Evolutionary conservation across 2,888 invertebrate genomes (phyloP).

Genomic region (Ypsolopha scabrella): DNA sequence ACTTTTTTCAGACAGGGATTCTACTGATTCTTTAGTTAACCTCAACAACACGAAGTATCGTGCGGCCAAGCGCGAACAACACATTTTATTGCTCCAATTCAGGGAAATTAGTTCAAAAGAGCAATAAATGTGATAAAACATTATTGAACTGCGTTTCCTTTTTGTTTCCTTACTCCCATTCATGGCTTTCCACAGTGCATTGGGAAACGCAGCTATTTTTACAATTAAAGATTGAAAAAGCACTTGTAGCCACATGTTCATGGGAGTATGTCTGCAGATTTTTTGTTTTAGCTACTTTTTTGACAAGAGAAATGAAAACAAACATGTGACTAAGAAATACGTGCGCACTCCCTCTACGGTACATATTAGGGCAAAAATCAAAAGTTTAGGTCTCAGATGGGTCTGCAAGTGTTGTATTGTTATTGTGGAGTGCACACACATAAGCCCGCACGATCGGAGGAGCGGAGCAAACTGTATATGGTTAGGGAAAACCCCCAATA

Average conservation of each 20-base stretch:
- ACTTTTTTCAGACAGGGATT: background rate
- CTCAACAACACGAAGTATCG: background rate
- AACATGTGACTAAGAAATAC: conserved; percentile 65
- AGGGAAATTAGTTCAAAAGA: conserved; percentile 17
- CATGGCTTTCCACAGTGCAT: conserved; percentile 41
- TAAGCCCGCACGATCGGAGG: too few relatives aligned
- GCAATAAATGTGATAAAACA: conserved; percentile 29
- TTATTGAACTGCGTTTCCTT: conserved; percentile 50
- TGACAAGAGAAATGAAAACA: conserved; percentile 38
- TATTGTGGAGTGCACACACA: too few relatives aligned
- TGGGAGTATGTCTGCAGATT: conserved; percentile 25
- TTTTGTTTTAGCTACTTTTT: conserved; percentile 5
- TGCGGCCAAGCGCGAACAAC: conserved; percentile 5
- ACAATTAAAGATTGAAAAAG: conserved; percentile 17
- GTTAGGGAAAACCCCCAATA: too few relatives aligned
- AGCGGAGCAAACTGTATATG: too few relatives aligned
- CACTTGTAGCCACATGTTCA: conserved; percentile 68
- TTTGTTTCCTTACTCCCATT: conserved; percentile 20
- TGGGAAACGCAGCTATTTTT: conserved; percentile 49
- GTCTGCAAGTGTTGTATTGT: too few relatives aligned
- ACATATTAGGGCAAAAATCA: background rate
- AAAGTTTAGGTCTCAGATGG: conserved; percentile 13
- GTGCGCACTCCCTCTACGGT: conserved; percentile 43
- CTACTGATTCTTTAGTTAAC: too few relatives aligned
- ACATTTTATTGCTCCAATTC: conserved; percentile 27